phyloP scores from a whole-genome alignment of 2,113 vertebrate species.

The Thinocorus orbignyianus region DNA sequence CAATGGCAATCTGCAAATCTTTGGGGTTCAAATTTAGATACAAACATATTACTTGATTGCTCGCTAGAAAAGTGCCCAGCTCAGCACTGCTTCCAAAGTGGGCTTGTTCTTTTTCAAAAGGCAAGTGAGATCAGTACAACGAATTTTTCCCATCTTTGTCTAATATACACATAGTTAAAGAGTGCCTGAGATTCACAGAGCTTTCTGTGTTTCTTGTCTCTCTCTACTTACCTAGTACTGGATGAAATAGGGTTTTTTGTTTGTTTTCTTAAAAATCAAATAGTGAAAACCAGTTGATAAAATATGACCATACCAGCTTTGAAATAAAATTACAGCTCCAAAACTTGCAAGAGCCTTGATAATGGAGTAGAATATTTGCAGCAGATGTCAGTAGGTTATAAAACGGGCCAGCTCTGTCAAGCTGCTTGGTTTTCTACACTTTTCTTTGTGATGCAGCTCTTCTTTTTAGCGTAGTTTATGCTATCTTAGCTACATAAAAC shows the following conservation, averaged over 20 bases:
- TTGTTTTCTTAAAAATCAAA: neutral
- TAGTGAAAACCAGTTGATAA: neutral
- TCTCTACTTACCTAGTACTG: neutral
- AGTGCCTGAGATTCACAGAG: neutral
- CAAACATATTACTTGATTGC: fast-evolving
- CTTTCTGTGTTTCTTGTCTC: neutral
- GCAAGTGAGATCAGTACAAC: too few species aligned
- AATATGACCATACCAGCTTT: neutral
- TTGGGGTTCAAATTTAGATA: neutral
- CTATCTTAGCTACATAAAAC: neutral
- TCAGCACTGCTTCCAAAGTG: neutral
- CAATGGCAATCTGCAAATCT: neutral
- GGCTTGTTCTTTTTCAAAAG: neutral
- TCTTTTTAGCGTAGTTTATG: neutral
- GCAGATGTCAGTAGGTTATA: neutral
- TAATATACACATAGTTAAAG: fast-evolving
- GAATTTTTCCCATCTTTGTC: neutral
- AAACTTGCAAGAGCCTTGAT: neutral
- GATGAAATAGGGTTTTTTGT: neutral
- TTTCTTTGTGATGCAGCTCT: neutral
- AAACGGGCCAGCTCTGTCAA: neutral
- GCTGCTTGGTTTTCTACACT: neutral
- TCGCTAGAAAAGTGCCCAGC: fast-evolving
- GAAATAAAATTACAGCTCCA: neutral
- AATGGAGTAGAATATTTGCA: neutral